A percentile compares a stretch with the other conserved stretches of the same genome.
These are phyloP conservation scores for Glaucopsyche alexis DNA, from an alignment of 2,888 invertebrate genomes.

Conservation along the genomic window DNA sequence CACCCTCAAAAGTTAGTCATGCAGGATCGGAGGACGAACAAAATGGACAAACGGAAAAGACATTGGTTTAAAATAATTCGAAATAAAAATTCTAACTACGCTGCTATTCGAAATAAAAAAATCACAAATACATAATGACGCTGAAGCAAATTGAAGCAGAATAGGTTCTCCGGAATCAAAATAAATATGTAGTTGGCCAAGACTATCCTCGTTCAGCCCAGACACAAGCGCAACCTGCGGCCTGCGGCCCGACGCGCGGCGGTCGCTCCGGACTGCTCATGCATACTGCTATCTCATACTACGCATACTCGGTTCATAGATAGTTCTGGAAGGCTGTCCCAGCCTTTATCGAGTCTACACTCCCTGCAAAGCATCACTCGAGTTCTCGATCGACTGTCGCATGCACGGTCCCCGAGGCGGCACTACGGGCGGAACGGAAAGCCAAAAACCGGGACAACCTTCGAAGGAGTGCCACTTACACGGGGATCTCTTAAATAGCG, in stretches of 20 bases:
- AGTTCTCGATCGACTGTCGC: constrained; percentile 54
- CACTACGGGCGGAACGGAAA: constrained; percentile 74
- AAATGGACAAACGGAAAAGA: constrained; percentile 73
- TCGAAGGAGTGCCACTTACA: constrained; percentile 77
- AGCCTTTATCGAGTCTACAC: constrained; percentile 57
- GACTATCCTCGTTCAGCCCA: constrained; percentile 67
- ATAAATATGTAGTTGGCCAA: constrained; percentile 78
- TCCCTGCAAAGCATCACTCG: constrained; percentile 69
- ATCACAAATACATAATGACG: constrained; percentile 73
- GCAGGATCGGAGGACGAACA: constrained; percentile 64
- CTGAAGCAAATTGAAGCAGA: constrained; percentile 79
- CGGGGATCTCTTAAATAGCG: constrained; percentile 65
- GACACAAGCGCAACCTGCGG: constrained; percentile 54
- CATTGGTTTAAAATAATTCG: constrained; percentile 77
- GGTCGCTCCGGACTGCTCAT: constrained; percentile 49
- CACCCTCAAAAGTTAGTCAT: constrained; percentile 62
- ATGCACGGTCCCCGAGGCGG: constrained; percentile 53
- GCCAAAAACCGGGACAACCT: constrained; percentile 81
- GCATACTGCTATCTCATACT: constrained; percentile 54
- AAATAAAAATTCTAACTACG: constrained; percentile 71
- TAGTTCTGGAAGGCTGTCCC: constrained; percentile 72
- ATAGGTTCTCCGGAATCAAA: constrained; percentile 80
- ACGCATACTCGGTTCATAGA: constrained; percentile 48
- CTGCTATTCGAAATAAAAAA: constrained; percentile 59
- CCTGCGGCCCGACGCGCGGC: constrained; percentile 30